These are phyloP conservation scores for Pyrocoelia pectoralis DNA, from an alignment of 2,888 invertebrate genomes.

Conservation along the genomic window DNA sequence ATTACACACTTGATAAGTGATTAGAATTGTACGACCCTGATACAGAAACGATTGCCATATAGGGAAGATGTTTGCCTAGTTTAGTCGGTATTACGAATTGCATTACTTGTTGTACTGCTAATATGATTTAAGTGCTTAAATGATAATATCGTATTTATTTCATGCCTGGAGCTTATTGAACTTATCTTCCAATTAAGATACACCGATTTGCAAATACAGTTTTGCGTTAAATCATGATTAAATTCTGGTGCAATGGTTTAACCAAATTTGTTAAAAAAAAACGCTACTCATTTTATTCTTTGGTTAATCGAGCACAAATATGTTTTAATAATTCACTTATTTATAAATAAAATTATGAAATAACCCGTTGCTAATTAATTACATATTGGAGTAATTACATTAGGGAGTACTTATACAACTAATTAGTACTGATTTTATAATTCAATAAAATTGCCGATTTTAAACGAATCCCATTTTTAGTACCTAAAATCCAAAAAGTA, in stretches of 20 bases:
- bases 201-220: background rate
- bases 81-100: slow-evolving; percentile 41
- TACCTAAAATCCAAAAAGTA: too few species aligned
- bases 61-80: slow-evolving; percentile 58
- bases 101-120: slow-evolving; percentile 44
- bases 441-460: too few species aligned
- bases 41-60: slow-evolving; percentile 54
- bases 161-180: background rate
- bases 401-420: too few species aligned
- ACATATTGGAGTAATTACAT: too few species aligned
- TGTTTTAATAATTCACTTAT: too few species aligned
- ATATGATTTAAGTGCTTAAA: slow-evolving; percentile 27
- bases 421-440: too few species aligned
- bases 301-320: too few species aligned
- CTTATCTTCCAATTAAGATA: background rate
- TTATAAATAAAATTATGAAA: too few species aligned
- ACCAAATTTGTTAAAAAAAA: too few species aligned
- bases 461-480: too few species aligned
- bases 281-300: too few species aligned
- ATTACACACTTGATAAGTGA: slow-evolving; percentile 45
- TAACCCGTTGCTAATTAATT: too few species aligned
- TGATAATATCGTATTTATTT: slow-evolving; percentile 15
- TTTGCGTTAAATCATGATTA: background rate
- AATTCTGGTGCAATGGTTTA: background rate
- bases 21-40: slow-evolving; percentile 53